Evolutionary conservation across 2,888 invertebrate genomes (phyloP).

Genomic region (Nephrotoma appendiculata): DNA sequence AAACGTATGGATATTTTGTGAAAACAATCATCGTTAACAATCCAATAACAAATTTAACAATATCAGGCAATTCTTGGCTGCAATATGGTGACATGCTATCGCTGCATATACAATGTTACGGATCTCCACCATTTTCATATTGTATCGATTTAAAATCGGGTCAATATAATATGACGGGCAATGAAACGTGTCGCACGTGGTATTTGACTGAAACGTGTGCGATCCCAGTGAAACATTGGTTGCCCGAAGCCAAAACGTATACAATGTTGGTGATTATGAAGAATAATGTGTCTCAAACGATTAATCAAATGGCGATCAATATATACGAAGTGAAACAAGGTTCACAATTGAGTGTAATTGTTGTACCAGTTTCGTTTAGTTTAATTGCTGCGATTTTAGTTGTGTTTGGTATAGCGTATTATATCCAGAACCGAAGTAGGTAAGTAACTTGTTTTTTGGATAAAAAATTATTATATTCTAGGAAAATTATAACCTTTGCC

Average conservation of each 20-base stretch:
- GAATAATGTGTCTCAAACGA: constrained; percentile 57
- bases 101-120: constrained; percentile 55
- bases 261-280: constrained; percentile 64
- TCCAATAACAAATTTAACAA: constrained; percentile 52
- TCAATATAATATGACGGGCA: constrained; percentile 48
- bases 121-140: constrained; percentile 56
- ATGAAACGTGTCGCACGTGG: constrained; percentile 50
- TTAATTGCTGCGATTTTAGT: constrained; percentile 68
- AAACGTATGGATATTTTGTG: constrained; percentile 59
- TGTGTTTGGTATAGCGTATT: constrained; percentile 77
- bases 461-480: neutral
- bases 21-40: constrained; percentile 49
- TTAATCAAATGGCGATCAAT: constrained; percentile 58
- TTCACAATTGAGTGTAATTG: constrained; percentile 74
- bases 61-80: constrained; percentile 67
- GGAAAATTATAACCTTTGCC: no score
- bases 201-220: constrained; percentile 36
- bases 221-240: constrained; percentile 52
- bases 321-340: constrained; percentile 69
- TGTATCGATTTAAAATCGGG: constrained; percentile 53
- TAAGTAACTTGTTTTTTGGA: constrained; percentile 22
- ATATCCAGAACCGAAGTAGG: constrained; percentile 67
- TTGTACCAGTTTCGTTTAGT: constrained; percentile 73
- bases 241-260: constrained; percentile 51
- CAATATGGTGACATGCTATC: constrained; percentile 64